These are phyloP conservation scores for Ferrisia virgata DNA, from an alignment of 2,888 invertebrate genomes.

Conservation along the genomic window DNA sequence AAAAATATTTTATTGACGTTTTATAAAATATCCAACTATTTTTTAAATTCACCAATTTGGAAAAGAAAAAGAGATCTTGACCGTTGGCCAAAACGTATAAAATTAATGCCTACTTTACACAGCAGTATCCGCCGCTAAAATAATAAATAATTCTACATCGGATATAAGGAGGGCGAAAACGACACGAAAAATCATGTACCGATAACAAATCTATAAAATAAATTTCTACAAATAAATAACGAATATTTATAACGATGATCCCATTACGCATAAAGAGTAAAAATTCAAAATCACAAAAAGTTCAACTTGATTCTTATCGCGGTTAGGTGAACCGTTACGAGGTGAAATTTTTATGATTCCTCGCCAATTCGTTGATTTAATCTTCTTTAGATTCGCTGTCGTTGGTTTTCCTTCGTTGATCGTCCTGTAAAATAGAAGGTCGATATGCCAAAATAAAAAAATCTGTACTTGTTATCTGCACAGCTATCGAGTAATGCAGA, in stretches of 20 bases:
- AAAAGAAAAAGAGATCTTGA: slow-evolving; percentile 20
- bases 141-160: slow-evolving; percentile 11
- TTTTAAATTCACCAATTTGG: slow-evolving; percentile 24
- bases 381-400: slow-evolving; percentile 33
- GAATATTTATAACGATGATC: slow-evolving; percentile 3
- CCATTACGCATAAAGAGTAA: neutral
- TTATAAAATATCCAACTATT: slow-evolving; percentile 18
- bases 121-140: neutral
- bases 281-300: neutral
- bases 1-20: slow-evolving; percentile 33
- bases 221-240: slow-evolving; percentile 27
- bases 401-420: slow-evolving; percentile 23
- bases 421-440: neutral
- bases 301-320: neutral
- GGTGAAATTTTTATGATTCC: neutral
- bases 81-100: neutral
- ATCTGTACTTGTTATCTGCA: no score
- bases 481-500: no score
- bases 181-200: neutral
- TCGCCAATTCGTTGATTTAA: neutral
- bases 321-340: neutral
- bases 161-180: neutral
- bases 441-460: neutral
- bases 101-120: neutral
- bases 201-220: slow-evolving; percentile 11